Evolutionary conservation across 2,888 invertebrate genomes (phyloP), one percentile per base, ranked within the genome.

Genomic region (Dascillus cervinus): DNA sequence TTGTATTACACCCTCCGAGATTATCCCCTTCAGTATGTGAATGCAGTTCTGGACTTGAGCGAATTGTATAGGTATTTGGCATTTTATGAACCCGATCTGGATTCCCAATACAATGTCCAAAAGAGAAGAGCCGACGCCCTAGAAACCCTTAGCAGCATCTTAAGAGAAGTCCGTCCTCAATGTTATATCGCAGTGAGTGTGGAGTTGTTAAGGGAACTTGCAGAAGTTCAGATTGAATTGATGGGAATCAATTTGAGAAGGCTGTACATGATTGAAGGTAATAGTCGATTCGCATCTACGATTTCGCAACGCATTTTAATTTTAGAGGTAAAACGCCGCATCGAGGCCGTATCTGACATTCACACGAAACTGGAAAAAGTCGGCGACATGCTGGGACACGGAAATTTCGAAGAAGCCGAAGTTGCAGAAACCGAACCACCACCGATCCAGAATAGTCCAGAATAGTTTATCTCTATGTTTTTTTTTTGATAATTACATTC

Each of bases 31-130:
- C 73, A 75, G 44, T 75, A 72, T 44, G 71, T 76, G 31, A 72
- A 75, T 22, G 69, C 72, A 35, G 69, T 74, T 1, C 53, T 76
- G 39, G 75, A 77, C 51, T 54, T 74, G 23, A 80, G 79, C 22
- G 77, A 77, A 47, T 56, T 81, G 8, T 82, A 77, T 52, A 74
- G 77, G 45, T 71, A 74, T 49, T 63, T 86, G 29, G 75, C 80
- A 0, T 81, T 80, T 56, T 86, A 82, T 61, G 85, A 86, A 57
- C 65, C 70, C 20, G 77, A 79, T 51, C 66, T 79, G 22, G 82
- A 82, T 38, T 49, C 56, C 11, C 64, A 66, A 64, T 77, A 77
- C 49, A 69, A 62, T 37, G 68, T 76, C 11, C 76, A 76, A 45
- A 74, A 72, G 52, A 64, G 73, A 24, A 61, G 77, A 11, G 72